Percentiles rank a stretch among this genome's conserved stretches.
phyloP scores from a whole-genome alignment of 2,797 vertebrate genomes.

The Poeciliopsis paucimaculata region DNA sequence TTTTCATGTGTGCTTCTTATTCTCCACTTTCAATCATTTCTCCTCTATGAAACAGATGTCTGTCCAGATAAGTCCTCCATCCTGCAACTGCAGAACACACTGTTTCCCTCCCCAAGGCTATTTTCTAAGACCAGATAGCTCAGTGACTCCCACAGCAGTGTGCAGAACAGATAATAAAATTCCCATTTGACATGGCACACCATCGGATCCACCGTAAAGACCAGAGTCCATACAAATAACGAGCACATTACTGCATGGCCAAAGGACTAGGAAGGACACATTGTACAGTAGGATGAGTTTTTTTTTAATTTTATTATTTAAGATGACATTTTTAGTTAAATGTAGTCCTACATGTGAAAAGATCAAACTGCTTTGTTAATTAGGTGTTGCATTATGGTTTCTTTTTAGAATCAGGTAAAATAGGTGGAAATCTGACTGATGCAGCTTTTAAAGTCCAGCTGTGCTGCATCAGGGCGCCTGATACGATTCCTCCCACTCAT shows the following conservation, averaged over 20 bases:
- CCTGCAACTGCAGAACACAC: conserved; percentile 45
- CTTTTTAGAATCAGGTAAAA: background rate
- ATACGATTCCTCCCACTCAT: conserved; percentile 61
- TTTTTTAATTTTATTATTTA: background rate
- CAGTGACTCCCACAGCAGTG: conserved; percentile 48
- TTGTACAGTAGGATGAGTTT: background rate
- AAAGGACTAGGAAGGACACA: background rate
- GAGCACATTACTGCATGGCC: conserved; percentile 43
- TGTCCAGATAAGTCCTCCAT: conserved; percentile 58
- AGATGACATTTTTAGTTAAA: conserved; percentile 11
- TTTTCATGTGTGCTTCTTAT: conserved; percentile 23
- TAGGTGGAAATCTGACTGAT: conserved; percentile 11
- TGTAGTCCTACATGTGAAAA: background rate
- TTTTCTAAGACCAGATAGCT: conserved; percentile 57
- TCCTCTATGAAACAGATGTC: conserved; percentile 58
- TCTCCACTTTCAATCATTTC: conserved; percentile 18
- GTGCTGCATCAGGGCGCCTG: conserved; percentile 34
- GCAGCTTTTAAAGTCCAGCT: conserved; percentile 34
- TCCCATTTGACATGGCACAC: conserved; percentile 57
- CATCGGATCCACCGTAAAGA: conserved; percentile 32
- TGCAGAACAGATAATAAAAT: conserved; percentile 67
- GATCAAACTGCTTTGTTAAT: background rate
- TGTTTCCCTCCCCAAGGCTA: conserved; percentile 50
- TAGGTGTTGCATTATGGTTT: background rate
- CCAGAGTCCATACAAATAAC: conserved; percentile 47